Evolutionary conservation across 92 coral and sea anemone species (phyloP).

Genomic region (Actinostola sp.): DNA sequence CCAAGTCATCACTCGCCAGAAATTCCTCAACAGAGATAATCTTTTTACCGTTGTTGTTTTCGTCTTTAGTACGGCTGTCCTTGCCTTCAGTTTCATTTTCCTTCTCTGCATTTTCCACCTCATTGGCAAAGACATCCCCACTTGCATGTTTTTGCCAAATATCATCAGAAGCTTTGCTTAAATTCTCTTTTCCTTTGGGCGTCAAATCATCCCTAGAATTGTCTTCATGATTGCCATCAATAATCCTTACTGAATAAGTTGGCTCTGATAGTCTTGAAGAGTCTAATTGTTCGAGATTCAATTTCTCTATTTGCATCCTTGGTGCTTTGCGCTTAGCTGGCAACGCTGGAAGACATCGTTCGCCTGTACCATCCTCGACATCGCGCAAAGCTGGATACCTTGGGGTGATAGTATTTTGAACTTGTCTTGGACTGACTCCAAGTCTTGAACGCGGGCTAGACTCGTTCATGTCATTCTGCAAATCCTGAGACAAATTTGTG

Average conservation of each 20-base stretch:
- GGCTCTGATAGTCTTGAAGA: slow-evolving; percentile 11
- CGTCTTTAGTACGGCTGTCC: not conserved
- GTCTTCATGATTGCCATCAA: not conserved
- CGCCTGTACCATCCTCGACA: not conserved
- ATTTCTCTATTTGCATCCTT: slow-evolving; percentile 1
- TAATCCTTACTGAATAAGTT: not conserved
- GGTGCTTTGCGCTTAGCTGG: slow-evolving; percentile 1
- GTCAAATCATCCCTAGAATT: not conserved
- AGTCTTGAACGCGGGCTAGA: slow-evolving; percentile 4
- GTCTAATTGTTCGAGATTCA: slow-evolving; percentile 3
- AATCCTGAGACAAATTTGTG: slow-evolving; percentile 11
- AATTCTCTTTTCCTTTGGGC: not conserved
- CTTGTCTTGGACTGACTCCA: slow-evolving; percentile 4
- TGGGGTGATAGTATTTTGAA: not conserved
- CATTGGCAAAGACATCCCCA: slow-evolving; percentile 17
- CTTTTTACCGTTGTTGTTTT: slow-evolving; percentile 10
- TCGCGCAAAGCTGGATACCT: slow-evolving; percentile 11
- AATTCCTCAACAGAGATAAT: slow-evolving; percentile 26
- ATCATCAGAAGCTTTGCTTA: slow-evolving; percentile 7
- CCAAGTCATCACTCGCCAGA: slow-evolving; percentile 5
- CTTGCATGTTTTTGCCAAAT: slow-evolving; percentile 28
- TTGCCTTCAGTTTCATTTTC: not conserved
- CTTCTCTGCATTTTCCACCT: not conserved
- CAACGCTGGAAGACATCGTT: slow-evolving; percentile 12
- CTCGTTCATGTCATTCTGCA: not conserved